Base-by-base conservation (phyloP, 2,888 invertebrate species). In the Sesia apiformis region DNA sequence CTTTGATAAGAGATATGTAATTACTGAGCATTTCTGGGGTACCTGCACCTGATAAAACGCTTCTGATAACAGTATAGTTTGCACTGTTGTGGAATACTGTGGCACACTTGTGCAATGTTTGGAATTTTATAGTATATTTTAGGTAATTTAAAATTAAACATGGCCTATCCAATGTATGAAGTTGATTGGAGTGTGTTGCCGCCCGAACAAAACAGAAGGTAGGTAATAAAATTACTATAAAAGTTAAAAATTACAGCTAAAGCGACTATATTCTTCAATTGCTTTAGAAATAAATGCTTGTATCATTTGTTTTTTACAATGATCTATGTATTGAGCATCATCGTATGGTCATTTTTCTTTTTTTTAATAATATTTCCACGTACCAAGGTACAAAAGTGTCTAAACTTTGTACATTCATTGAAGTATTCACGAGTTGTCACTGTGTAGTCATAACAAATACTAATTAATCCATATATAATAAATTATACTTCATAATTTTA, bases 111-210 rank as follows among this genome's bases (percentile, higher is more conserved):
- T 84, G 84, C 81, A 79, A 87, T 87, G 85, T 54, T 51, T 55
- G 5, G n/a, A 43, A 49, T 38, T 58, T 60, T 51, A 53, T 56
- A 66, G 63, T 69, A 65, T 64, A 65, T 64, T 62, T 66, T 69
- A 68, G 67, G 67, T 64, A 61, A 66, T 71, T 72, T 70, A 60
- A 63, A 58, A 66, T 58, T 60, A 65, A 78, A 59, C 61, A 89
- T 89, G 89, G 89, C 89, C 57, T 89, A 88, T 79, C 89, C 89
- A 57, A 89, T 89, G 89, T 94, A 94, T 76, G 95, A 95, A 81
- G 91, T 94, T 57, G 96, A 96, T 77, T 95, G 95, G 94, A 95
- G 95, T 85, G 93, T 96, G 65, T 88, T 96, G 68, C 96, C 96
- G 60, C 94, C 95, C 57, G 96, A 96, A 83, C 92, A 94, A 64